Evolutionary conservation across 2,888 invertebrate genomes (phyloP), one percentile per base, ranked within the genome.

Genomic region (Nomada goodeniana): DNA sequence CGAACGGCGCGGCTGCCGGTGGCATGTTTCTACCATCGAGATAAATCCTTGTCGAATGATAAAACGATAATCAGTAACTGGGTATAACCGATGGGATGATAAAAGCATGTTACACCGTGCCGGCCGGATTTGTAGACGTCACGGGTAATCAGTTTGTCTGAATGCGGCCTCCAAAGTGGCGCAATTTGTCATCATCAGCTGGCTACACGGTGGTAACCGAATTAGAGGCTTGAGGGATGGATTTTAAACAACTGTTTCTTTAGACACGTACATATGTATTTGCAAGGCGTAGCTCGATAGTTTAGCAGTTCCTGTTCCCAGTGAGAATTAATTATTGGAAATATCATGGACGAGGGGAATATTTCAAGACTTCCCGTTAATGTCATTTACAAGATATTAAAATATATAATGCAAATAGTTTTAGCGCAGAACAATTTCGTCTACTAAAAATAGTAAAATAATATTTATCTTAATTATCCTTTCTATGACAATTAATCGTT

Each of bases 11-110:
- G 76, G 65, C 69, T 61, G 71, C 67, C 79, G 70, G 76, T 83
- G 83, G 89, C 82, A 78, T 89, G 89, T 86, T 80, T 73, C 77
- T 52, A 60, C 76, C 80, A 86, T 88, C 86, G 85, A 83, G 87
- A 87, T 87, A 87, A 86, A 88, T 81, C 81, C 52, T 44, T 53
- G 79, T 69, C 78, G 87, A 87, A 89, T 88, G 85, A 80, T 82
- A 75, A 85, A 88, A 88, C 88, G 88, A 88, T 87, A 80, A 84
- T 83, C 83, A 79, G 79, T 36, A 71, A 83, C 72, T 75, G 87
- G 65, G 65, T 74, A 60, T 60, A 71, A 52, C 80, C 53, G 83
- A 84, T 83, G 64, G 50, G 69, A 67, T 82, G 85, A 87, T 86
- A 86, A 83, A 79, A 52, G 59, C 76, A 68, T 65, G 84, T 75